Evolutionary conservation across 2,888 invertebrate genomes (phyloP), one percentile per base, ranked within the genome.

Genomic region (Heterodera filipjevi): DNA sequence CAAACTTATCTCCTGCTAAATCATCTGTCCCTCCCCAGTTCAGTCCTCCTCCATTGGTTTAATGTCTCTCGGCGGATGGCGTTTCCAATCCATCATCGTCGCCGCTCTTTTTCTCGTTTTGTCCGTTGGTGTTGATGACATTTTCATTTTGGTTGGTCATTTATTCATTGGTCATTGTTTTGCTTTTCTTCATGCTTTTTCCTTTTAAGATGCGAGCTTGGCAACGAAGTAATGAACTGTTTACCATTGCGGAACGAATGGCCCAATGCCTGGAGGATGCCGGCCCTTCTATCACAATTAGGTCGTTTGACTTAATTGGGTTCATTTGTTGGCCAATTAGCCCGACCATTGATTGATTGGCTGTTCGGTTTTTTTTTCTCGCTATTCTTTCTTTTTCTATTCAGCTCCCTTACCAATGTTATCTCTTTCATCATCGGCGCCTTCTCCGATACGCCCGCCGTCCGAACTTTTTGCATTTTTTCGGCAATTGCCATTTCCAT

Each of bases 101-200:
- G 87, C 87, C 12, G 84, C 87, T 3, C 79, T 87, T 22, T 87
- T 87, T 79, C 81, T 87, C 66, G 87, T 87, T 12, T 79, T 87
- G n/a, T 87, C 87, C 22, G 87, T 87, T 68, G 87, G 87, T 32
- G 86, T 87, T 30, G 87, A 87, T 76, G 87, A 87, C 73, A 84
- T 87, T n/a, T 87, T 87, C 80, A 87, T 87, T 72, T 81, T 86
- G 46, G 80, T 75, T 6, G 39, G 8, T 59, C 6, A 30, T 5
- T 72, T 44, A 44, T 8, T 2, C 33, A 27, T 27, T 44, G 22
- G 8, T 27, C 70, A n/a, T 30, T 10, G n/a, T 84, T 85, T 66
- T 84, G 83, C n/a, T n/a, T n/a, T n/a, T n/a, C n/a, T n/a, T n/a
- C n/a, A n/a, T n/a, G n/a, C n/a, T n/a, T n/a, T n/a, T 73, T 44